A percentile compares a stretch with the other conserved stretches of the same genome.
Conservation (phyloP, 2,113 vertebrate genomes). For the Setophaga coronata region DNA sequence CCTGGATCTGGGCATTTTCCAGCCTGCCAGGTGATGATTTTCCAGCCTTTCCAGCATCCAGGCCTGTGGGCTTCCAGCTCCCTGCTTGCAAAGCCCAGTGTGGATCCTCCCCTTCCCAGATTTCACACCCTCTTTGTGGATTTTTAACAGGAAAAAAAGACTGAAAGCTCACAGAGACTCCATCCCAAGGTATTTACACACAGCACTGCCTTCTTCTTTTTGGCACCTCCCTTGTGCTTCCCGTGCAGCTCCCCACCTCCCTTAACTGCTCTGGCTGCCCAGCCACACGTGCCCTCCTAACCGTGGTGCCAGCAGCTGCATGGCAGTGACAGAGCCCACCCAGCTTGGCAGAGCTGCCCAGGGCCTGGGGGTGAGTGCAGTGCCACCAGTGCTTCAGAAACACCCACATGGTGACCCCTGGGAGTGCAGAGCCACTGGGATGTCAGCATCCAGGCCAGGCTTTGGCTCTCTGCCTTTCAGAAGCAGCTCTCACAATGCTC, state of each 20-base stretch:
- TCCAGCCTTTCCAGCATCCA: neutral
- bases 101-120: neutral
- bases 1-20: neutral
- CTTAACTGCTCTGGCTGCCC: conserved; percentile 46
- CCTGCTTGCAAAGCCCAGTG: neutral
- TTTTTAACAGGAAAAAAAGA: conserved; percentile 91
- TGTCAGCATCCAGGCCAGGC: accelerated
- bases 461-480: neutral
- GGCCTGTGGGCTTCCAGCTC: neutral
- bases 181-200: conserved; percentile 88
- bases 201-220: conserved; percentile 1
- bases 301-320: conserved; percentile 40
- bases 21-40: neutral
- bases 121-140: conserved; percentile 73
- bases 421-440: neutral
- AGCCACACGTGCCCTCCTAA: conserved; percentile 24
- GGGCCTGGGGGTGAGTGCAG: accelerated
- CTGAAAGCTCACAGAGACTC: conserved; percentile 85
- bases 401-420: accelerated
- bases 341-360: neutral
- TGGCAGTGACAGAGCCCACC: neutral
- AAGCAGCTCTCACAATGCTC: neutral
- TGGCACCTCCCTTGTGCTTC: conserved; percentile 41
- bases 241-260: neutral
- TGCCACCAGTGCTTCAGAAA: neutral